Evolutionary conservation across 1,140 invertebrate genomes (phyloP).

Genomic region (Brachionus koreanus): DNA sequence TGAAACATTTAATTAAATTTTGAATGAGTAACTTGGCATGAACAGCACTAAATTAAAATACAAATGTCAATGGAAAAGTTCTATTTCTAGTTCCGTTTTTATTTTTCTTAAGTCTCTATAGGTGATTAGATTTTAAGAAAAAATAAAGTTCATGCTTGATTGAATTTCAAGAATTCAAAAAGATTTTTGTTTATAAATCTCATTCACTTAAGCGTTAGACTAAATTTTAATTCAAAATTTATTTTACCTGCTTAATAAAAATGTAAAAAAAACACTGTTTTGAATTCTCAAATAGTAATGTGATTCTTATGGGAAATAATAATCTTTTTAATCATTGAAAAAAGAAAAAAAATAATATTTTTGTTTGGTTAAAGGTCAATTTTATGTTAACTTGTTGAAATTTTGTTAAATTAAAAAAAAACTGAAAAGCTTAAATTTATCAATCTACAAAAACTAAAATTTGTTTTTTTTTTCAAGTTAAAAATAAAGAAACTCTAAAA

Average conservation of each 20-base stretch:
- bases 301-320: too few relatives aligned
- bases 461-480: too few relatives aligned
- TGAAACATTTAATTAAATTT: conserved; percentile 26
- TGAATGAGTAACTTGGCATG: not conserved
- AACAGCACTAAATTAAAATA: not conserved
- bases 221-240: not conserved
- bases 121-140: not conserved
- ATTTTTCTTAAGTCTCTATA: conserved; percentile 13
- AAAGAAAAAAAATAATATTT: too few relatives aligned
- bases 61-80: not conserved
- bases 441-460: too few relatives aligned
- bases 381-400: too few relatives aligned
- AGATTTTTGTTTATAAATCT: not conserved
- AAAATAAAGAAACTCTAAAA: too few relatives aligned
- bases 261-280: not conserved
- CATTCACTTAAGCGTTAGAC: not conserved
- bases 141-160: conserved; percentile 25
- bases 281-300: not conserved
- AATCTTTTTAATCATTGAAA: too few relatives aligned
- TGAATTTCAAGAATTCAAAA: conserved; percentile 25
- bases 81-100: not conserved
- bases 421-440: too few relatives aligned
- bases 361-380: too few relatives aligned
- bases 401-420: too few relatives aligned
- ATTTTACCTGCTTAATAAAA: not conserved